Evolutionary conservation across 2,113 vertebrate genomes (phyloP).

Genomic region (Zosterops borbonicus): DNA sequence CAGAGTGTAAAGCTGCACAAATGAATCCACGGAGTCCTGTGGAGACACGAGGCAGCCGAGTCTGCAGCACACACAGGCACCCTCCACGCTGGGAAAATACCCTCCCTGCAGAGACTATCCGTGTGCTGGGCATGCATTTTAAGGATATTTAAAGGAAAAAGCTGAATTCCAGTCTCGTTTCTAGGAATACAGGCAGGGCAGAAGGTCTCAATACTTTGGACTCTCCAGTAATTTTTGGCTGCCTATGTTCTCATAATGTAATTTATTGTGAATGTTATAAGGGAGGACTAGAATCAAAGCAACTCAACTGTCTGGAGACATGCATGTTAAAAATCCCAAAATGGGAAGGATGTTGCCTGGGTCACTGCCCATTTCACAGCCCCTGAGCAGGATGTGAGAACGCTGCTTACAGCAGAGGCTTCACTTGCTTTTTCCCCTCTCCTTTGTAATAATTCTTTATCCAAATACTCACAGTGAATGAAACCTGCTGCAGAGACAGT

Average conservation of each 20-base stretch:
- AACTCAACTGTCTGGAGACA: slow-evolving; percentile 24
- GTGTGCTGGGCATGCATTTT: background rate
- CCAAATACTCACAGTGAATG: slow-evolving; percentile 54
- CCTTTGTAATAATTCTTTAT: slow-evolving; percentile 66
- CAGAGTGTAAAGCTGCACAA: background rate
- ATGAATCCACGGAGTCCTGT: background rate
- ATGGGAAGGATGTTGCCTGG: slow-evolving; percentile 33
- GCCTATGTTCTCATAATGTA: background rate
- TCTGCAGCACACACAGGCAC: background rate
- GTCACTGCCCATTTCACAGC: slow-evolving; percentile 51
- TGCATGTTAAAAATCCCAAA: slow-evolving; percentile 21
- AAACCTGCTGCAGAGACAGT: slow-evolving; percentile 52
- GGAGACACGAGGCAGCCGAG: rapidly evolving
- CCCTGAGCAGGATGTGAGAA: slow-evolving; percentile 34
- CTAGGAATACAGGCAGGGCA: background rate
- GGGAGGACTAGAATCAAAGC: background rate
- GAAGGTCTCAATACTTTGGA: background rate
- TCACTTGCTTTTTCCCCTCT: slow-evolving; percentile 8
- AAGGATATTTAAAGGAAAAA: background rate
- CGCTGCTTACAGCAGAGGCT: slow-evolving; percentile 2
- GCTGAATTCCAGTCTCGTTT: background rate
- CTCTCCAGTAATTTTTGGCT: slow-evolving; percentile 22
- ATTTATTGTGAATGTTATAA: slow-evolving; percentile 33
- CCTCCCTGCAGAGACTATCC: background rate
- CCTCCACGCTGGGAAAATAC: background rate